Base-by-base conservation (phyloP, 2,113 vertebrate species). In the Balaenoptera acutorostrata region DNA sequence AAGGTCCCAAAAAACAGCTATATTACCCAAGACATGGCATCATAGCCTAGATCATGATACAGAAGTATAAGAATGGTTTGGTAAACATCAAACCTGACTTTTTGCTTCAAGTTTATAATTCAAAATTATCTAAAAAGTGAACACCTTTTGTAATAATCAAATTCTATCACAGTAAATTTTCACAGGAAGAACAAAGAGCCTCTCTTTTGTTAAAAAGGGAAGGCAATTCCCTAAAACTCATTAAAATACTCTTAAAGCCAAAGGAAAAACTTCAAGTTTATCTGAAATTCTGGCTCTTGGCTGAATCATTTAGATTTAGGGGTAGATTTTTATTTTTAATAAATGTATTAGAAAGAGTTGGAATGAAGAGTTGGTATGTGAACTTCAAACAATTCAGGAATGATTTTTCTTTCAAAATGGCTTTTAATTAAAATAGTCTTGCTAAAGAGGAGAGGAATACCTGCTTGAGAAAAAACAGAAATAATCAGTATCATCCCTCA, bases 321-420 rank as follows among this genome's bases (percentile, higher is more conserved):
- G 5, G 46, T n/a, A 88, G 17, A 59, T 89, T 92, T 94, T 93
- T 55, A 88, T 95, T 95, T 94, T 90, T 93, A 12, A 84, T 88
- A 86, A 97, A 93, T 57, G 27, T 63, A 64, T 90, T 95, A 68
- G 74, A 89, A 90, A 89, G 5, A 90, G 27, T 75, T 96, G 36
- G 17, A 80, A 88, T 88, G 39, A 92, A 92, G 55, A 94, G 39
- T 77, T 95, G 14, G 4, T 41, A 96, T 55, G 20, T 68, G 31
- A 97, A 88, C 27, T 96, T 96, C 63, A 95, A 97, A 71, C 21
- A 84, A 92, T 90, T 94, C 63, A 93, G 36, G 18, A 82, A 93
- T 64, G 1, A 93, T 84, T 96, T 88, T 94, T 82, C 86, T 97
- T 97, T 95, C 64, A 91, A 93, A 88, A 80, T 74, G 29, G 23